Percentiles rank a stretch among this genome's conserved stretches.
Evolutionary conservation across 2,113 vertebrate genomes (phyloP).

Genomic region (Hemiprocne comata): DNA sequence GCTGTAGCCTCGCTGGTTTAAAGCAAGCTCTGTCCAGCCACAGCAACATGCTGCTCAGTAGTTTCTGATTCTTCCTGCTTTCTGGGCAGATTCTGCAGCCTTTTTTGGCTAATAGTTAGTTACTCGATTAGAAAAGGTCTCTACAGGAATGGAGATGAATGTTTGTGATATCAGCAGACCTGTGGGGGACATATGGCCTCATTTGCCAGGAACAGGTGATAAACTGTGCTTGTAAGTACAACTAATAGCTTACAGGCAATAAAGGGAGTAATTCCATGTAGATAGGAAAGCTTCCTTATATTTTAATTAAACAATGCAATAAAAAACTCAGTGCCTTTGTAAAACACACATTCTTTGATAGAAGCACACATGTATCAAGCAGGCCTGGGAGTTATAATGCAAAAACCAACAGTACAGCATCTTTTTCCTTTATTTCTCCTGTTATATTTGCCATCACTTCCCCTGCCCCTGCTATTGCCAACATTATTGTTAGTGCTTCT

Average conservation of each 20-base stretch:
- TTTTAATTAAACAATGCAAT: neutral
- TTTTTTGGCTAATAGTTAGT: neutral
- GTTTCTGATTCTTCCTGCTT: neutral
- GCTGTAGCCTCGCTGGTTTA: neutral
- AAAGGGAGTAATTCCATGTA: neutral
- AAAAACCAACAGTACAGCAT: neutral
- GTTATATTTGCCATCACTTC: neutral
- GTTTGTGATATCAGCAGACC: neutral
- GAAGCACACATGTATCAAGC: neutral
- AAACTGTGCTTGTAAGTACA: neutral
- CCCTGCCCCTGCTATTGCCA: too few species aligned
- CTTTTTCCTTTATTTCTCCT: neutral
- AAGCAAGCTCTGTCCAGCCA: neutral
- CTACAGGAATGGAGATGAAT: neutral
- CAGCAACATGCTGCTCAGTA: rapidly evolving
- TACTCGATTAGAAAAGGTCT: neutral
- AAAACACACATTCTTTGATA: neutral
- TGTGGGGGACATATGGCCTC: neutral
- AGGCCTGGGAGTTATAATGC: neutral
- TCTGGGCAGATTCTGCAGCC: neutral
- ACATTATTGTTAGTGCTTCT: neutral
- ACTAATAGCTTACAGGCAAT: neutral
- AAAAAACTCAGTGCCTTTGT: neutral
- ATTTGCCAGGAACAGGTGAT: neutral
- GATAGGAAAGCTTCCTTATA: neutral